A percentile compares a stretch with the other conserved stretches of the same genome.
Evolutionary conservation across 2,888 invertebrate genomes (phyloP).

Genomic region (Yponomeuta sedellus): DNA sequence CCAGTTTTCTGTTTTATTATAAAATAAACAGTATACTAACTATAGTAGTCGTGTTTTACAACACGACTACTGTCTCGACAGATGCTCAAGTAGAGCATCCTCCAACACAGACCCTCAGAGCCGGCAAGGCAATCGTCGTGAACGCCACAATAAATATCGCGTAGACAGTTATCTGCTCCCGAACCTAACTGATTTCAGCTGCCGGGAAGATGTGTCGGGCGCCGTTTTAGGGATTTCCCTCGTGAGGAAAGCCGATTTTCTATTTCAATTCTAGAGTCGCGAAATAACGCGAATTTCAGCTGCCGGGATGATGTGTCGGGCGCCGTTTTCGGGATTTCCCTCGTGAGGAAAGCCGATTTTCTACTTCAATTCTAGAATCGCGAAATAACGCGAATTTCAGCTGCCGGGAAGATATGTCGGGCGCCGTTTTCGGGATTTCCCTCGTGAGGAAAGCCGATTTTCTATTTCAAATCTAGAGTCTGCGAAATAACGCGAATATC

Average conservation of each 20-base stretch:
- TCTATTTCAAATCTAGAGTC: no score
- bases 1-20: no score
- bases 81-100: constrained; percentile 7
- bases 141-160: constrained; percentile 9
- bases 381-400: no score
- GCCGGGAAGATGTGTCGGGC: not conserved
- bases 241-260: not conserved
- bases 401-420: not conserved
- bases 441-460: not conserved
- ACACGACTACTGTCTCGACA: no score
- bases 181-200: constrained; percentile 3
- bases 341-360: not conserved
- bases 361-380: no score
- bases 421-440: not conserved
- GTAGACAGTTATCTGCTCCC: constrained; percentile 2
- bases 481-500: no score
- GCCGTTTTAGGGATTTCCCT: not conserved
- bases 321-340: not conserved
- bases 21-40: no score
- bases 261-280: no score
- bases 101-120: not conserved
- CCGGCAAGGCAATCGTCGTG: constrained; percentile 8
- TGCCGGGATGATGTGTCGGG: not conserved
- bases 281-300: no score
- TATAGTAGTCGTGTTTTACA: no score